Conservation (phyloP, 2,797 vertebrate genomes). For the Bovichtus diacanthus region DNA sequence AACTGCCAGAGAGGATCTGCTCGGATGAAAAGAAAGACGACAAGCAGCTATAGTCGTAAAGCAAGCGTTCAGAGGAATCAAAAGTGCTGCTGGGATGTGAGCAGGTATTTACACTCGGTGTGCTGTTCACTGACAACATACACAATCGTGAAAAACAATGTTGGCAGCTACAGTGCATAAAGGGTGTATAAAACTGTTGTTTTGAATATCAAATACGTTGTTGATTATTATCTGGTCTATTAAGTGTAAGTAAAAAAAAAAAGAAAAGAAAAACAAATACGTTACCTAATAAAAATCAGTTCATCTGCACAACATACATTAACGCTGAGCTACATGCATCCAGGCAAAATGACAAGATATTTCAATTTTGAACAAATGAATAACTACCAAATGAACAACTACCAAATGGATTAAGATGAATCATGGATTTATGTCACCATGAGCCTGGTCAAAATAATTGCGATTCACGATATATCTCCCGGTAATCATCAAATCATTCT, state of each 20-base stretch:
- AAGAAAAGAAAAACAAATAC: no score
- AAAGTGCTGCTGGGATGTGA: constrained; percentile 6
- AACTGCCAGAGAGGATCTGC: constrained; percentile 38
- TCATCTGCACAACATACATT: no score
- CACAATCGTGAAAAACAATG: background rate
- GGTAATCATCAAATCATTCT: no score
- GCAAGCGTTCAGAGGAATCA: background rate
- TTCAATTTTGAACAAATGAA: constrained; percentile 7
- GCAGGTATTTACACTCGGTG: constrained; percentile 11
- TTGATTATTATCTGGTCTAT: background rate
- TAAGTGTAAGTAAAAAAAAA: no score
- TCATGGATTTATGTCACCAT: no score
- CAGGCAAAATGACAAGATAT: background rate
- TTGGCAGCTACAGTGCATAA: background rate
- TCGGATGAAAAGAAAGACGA: background rate
- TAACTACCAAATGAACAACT: constrained; percentile 22
- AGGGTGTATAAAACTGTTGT: background rate
- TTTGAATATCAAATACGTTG: background rate
- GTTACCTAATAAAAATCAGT: no score
- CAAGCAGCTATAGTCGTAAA: background rate
- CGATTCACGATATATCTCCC: no score
- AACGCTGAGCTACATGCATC: background rate
- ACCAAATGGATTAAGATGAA: constrained; percentile 11
- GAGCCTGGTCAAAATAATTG: no score
- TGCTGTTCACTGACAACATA: background rate